These are phyloP conservation scores for Pristionchus fissidentatus DNA, from an alignment of 2,888 invertebrate species.

Conservation along the genomic window DNA sequence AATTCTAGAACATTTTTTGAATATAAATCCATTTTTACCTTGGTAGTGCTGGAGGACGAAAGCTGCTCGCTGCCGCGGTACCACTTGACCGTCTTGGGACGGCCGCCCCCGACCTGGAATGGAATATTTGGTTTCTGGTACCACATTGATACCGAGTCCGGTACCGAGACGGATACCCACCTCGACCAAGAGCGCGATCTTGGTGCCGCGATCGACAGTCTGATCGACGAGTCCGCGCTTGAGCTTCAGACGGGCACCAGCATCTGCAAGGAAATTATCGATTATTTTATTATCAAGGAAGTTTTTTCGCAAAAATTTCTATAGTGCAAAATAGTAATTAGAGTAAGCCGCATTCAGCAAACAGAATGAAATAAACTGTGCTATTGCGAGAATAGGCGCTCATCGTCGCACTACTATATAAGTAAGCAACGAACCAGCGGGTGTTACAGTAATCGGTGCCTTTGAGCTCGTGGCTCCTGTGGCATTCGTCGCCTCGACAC, in stretches of 20 bases:
- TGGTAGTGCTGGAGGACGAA: slow-evolving; percentile 44
- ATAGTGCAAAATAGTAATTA: background rate
- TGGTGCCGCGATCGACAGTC: slow-evolving; percentile 65
- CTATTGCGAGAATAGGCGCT: no score
- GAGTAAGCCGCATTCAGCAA: background rate
- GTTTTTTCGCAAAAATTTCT: background rate
- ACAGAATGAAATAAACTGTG: background rate
- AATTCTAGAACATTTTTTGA: background rate
- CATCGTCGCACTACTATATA: no score
- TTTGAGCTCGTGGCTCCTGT: slow-evolving; percentile 79
- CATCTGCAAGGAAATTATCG: slow-evolving; percentile 52
- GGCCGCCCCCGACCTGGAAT: slow-evolving; percentile 81
- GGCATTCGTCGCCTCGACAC: slow-evolving; percentile 87
- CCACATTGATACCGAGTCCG: background rate
- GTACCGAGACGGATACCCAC: slow-evolving; percentile 75
- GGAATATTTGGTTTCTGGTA: background rate
- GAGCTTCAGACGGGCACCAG: slow-evolving; percentile 53
- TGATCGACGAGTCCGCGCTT: slow-evolving; percentile 74
- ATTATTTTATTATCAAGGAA: background rate
- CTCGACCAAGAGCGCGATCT: slow-evolving; percentile 75
- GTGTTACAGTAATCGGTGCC: slow-evolving; percentile 66
- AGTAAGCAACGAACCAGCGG: slow-evolving; percentile 3
- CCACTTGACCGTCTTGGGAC: slow-evolving; percentile 89
- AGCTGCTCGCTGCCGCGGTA: slow-evolving; percentile 79
- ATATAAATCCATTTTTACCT: background rate